phyloP scores from a whole-genome alignment of 2,113 vertebrate species.

The Numida meleagris region DNA sequence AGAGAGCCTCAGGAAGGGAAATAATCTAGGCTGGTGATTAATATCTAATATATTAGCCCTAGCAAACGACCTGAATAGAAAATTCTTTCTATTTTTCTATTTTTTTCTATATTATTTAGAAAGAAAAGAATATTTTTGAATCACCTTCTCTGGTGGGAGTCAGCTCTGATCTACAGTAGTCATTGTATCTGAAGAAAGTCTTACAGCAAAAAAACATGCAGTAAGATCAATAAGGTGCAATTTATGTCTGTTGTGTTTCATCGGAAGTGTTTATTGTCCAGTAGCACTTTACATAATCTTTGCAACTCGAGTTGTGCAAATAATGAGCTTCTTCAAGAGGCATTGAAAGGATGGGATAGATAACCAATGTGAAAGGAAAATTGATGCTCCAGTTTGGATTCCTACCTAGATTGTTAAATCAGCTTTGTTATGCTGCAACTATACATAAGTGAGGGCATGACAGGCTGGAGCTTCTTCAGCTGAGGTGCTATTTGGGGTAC shows the following conservation, averaged over 20 bases:
- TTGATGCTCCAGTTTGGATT: neutral
- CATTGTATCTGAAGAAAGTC: neutral
- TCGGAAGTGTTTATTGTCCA: neutral
- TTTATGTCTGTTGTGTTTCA: neutral
- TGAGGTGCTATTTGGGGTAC: too few species aligned
- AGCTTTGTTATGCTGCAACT: neutral
- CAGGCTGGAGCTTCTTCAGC: neutral
- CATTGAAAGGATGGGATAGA: neutral
- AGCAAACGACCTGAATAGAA: neutral
- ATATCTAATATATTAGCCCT: neutral
- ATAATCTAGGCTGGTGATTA: neutral
- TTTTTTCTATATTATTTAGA: neutral
- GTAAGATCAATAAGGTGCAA: neutral
- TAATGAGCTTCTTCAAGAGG: neutral
- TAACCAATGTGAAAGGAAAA: neutral
- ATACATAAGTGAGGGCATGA: neutral
- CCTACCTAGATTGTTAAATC: neutral
- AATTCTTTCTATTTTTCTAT: too few species aligned
- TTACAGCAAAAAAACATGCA: neutral
- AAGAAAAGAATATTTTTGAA: neutral
- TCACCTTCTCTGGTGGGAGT: neutral
- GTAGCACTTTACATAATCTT: neutral
- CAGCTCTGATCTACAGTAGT: neutral
- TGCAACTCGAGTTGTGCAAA: neutral
- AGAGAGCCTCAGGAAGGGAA: neutral